Evolutionary conservation across 2,888 invertebrate genomes (phyloP).

Genomic region (Watsonalla binaria): DNA sequence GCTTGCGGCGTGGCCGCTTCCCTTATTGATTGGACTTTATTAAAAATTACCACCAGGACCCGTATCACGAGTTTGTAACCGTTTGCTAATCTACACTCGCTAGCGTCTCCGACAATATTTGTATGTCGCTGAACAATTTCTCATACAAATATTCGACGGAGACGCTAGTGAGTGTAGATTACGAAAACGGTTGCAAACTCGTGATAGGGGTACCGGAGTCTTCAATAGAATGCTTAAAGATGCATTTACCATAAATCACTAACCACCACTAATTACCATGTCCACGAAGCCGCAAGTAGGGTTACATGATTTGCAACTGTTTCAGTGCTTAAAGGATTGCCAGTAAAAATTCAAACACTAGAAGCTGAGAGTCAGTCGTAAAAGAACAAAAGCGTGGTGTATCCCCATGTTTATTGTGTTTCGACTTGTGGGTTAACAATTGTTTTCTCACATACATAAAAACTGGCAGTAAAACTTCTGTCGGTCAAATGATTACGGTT

Average conservation of each 20-base stretch:
- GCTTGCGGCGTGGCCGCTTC: slow-evolving; percentile 2
- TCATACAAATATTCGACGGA: no score
- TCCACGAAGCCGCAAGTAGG: not conserved
- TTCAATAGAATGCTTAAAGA: not conserved
- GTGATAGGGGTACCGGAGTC: no score
- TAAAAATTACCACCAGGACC: not conserved
- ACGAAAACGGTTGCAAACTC: no score
- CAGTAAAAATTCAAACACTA: slow-evolving; percentile 54
- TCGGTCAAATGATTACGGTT: slow-evolving; percentile 36
- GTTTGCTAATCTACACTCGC: no score
- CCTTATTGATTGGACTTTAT: not conserved
- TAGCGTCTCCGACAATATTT: no score
- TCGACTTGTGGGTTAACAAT: slow-evolving; percentile 54
- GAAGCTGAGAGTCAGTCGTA: slow-evolving; percentile 32
- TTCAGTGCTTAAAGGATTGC: slow-evolving; percentile 42
- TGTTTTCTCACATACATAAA: slow-evolving; percentile 66
- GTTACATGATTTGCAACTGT: slow-evolving; percentile 10
- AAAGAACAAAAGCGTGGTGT: slow-evolving; percentile 15
- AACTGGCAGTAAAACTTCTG: slow-evolving; percentile 44
- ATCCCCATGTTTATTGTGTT: slow-evolving; percentile 32
- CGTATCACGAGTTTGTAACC: no score
- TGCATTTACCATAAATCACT: not conserved
- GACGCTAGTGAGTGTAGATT: no score
- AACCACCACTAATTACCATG: not conserved
- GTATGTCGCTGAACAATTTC: no score